Conservation (phyloP, 2,113 vertebrate species). For the Stigmatopora argus region DNA sequence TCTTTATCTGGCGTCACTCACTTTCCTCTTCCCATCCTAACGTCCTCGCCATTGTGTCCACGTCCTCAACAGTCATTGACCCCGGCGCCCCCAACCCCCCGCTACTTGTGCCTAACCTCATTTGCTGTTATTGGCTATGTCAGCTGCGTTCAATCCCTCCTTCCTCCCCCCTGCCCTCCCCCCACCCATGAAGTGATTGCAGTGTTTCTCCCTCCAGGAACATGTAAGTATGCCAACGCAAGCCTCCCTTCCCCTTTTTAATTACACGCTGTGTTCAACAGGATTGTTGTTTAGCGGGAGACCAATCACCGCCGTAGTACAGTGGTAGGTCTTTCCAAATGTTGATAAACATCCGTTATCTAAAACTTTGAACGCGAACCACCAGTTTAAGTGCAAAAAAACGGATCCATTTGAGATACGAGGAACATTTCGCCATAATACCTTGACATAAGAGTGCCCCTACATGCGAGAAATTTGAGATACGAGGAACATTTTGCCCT, state of each 20-base stretch:
- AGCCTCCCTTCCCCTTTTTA: slow-evolving; percentile 56
- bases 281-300: slow-evolving; percentile 16
- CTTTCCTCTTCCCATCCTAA: slow-evolving; percentile 39
- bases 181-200: slow-evolving; percentile 72
- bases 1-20: slow-evolving; percentile 62
- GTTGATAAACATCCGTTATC: slow-evolving; percentile 6
- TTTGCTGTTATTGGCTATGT: slow-evolving; percentile 74
- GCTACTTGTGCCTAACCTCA: slow-evolving; percentile 65
- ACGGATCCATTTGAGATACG: no score
- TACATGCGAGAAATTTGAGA: no score
- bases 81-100: slow-evolving; percentile 23
- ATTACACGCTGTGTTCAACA: slow-evolving; percentile 56
- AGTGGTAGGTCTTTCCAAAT: slow-evolving; percentile 16
- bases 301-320: slow-evolving; percentile 8
- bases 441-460: no score
- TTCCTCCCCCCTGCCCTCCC: slow-evolving; percentile 36
- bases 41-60: slow-evolving; percentile 57
- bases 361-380: no score
- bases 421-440: no score
- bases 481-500: no score
- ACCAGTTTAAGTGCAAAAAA: no score
- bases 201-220: slow-evolving; percentile 59
- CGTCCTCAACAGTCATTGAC: slow-evolving; percentile 55
- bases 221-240: slow-evolving; percentile 29
- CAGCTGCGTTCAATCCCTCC: slow-evolving; percentile 59